A percentile compares a stretch with the other conserved stretches of the same genome.
Conservation (phyloP, 35 echinoderm and acorn worm species). For the Strongylocentrotus purpuratus region DNA sequence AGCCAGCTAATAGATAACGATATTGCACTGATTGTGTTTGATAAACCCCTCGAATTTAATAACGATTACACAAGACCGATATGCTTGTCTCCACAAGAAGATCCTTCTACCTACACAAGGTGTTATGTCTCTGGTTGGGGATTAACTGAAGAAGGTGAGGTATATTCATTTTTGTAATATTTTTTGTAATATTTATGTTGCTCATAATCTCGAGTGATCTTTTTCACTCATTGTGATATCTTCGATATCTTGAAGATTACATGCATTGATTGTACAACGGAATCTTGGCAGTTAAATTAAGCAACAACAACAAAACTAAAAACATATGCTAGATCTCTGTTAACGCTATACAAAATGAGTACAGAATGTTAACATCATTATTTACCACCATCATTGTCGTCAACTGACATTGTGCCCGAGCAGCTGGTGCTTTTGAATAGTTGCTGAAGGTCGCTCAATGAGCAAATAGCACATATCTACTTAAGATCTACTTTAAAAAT, state of each 20-base stretch:
- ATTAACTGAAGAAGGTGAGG: neutral
- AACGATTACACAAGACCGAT: constrained; percentile 6
- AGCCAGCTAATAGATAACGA: neutral
- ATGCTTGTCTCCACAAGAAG: neutral
- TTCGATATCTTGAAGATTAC: neutral
- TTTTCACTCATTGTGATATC: neutral
- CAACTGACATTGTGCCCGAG: too few relatives aligned
- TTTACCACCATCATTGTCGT: too few relatives aligned
- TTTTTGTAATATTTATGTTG: neutral
- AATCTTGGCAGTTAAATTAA: neutral
- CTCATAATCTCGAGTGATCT: neutral
- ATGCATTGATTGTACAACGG: neutral
- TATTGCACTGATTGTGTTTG: neutral
- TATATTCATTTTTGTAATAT: neutral
- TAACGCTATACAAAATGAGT: neutral
- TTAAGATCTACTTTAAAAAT: too few relatives aligned
- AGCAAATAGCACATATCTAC: too few relatives aligned
- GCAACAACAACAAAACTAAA: neutral
- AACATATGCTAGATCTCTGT: neutral
- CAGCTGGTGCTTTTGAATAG: too few relatives aligned
- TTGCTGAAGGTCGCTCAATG: too few relatives aligned
- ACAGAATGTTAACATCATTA: too few relatives aligned
- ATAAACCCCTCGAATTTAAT: neutral
- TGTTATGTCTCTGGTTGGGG: constrained; percentile 42
- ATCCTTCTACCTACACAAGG: neutral